Conservation (phyloP, 2,797 vertebrate species). For the Parambassis ranga region DNA sequence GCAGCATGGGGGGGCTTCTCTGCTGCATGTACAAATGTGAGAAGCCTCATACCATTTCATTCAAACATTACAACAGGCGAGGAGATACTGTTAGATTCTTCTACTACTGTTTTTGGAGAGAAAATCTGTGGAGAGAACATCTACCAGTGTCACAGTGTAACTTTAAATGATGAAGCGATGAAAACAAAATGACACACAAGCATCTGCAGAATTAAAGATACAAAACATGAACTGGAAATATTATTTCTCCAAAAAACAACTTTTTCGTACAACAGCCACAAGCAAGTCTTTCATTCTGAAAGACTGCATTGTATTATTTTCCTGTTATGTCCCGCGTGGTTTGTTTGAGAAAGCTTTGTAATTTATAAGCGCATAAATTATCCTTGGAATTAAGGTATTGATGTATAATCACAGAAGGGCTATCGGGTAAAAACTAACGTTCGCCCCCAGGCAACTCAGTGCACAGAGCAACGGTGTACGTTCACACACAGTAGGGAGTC, state of each 20-base stretch:
- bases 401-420: conserved; percentile 78
- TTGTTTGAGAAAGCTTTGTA: conserved; percentile 76
- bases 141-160: conserved; percentile 34
- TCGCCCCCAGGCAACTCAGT: conserved; percentile 63
- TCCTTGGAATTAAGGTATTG: conserved; percentile 75
- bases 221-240: conserved; percentile 22
- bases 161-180: conserved; percentile 20
- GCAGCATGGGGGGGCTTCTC: conserved; percentile 72
- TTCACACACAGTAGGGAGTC: conserved; percentile 52
- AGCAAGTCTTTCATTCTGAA: conserved; percentile 48
- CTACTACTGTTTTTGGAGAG: conserved; percentile 38
- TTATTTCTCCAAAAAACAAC: conserved; percentile 42
- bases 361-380: conserved; percentile 80
- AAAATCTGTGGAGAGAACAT: conserved; percentile 38
- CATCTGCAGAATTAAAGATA: conserved; percentile 32
- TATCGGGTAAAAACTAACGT: conserved; percentile 65
- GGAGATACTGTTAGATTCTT: conserved; percentile 46
- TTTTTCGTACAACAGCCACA: conserved; percentile 39
- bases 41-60: conserved; percentile 62
- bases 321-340: conserved; percentile 57
- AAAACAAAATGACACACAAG: conserved; percentile 9
- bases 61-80: conserved; percentile 33
- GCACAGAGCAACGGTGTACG: conserved; percentile 48
- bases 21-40: conserved; percentile 82
- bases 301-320: conserved; percentile 49